Evolutionary conservation across 2,113 vertebrate species (phyloP).

Genomic region (Anas platyrhynchos): DNA sequence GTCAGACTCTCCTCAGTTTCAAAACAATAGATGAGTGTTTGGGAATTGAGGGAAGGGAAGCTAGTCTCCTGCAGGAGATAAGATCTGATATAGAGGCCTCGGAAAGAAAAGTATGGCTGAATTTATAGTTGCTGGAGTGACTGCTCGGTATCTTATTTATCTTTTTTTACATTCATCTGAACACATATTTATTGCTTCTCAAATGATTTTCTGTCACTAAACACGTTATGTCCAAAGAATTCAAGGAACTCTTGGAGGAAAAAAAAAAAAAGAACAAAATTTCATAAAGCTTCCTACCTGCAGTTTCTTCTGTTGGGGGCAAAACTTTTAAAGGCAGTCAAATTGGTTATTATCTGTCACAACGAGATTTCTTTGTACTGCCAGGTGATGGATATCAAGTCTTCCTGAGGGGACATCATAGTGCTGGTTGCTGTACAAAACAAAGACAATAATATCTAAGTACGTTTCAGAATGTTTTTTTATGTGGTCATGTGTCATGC

Average conservation of each 20-base stretch:
- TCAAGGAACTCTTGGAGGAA: not conserved
- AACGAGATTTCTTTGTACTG: not conserved
- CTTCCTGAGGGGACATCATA: rapidly evolving
- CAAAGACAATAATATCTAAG: rapidly evolving
- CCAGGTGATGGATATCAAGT: not conserved
- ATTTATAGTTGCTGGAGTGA: conserved; percentile 68
- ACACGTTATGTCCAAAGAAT: conserved; percentile 27
- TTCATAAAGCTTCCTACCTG: not conserved
- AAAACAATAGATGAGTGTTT: conserved; percentile 31
- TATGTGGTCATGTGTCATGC: rapidly evolving
- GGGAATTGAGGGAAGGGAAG: conserved; percentile 26
- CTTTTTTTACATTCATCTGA: conserved; percentile 48
- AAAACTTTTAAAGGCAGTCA: not conserved
- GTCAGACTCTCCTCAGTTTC: conserved; percentile 41
- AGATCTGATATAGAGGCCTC: conserved; percentile 65
- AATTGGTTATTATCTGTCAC: not conserved
- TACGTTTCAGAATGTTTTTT: rapidly evolving
- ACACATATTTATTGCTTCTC: conserved; percentile 58
- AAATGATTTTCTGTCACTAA: not conserved
- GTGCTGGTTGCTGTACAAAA: not conserved
- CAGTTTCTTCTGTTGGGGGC: not conserved
- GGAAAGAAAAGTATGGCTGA: conserved; percentile 29
- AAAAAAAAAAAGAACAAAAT: not conserved
- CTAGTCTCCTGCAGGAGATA: conserved; percentile 28
- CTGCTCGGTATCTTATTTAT: conserved; percentile 63